These are phyloP conservation scores for Stenolophus ochropezus DNA, from an alignment of 2,888 invertebrate species.

Conservation along the genomic window DNA sequence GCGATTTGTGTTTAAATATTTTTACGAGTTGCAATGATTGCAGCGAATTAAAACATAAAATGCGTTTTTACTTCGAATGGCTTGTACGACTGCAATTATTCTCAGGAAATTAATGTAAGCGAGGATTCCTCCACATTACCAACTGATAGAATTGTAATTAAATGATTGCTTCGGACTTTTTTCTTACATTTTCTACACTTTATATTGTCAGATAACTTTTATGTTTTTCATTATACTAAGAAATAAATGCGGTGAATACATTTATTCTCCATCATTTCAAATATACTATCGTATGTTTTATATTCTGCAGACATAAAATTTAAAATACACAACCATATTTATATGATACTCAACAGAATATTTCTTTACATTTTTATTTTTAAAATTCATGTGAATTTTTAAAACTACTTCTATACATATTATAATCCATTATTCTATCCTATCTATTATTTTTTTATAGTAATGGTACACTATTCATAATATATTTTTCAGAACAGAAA, in stretches of 20 bases:
- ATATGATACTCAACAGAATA: too few relatives aligned
- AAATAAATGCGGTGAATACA: neutral
- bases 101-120: slow-evolving; percentile 16
- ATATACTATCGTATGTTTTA: neutral
- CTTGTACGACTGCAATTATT: slow-evolving; percentile 20
- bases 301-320: too few relatives aligned
- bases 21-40: slow-evolving; percentile 43
- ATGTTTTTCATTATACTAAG: neutral
- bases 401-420: too few relatives aligned
- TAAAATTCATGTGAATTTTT: too few relatives aligned
- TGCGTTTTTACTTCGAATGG: slow-evolving; percentile 24
- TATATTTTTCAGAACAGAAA: too few relatives aligned
- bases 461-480: too few relatives aligned
- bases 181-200: neutral
- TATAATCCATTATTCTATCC: too few relatives aligned
- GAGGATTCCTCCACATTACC: slow-evolving; percentile 12
- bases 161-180: slow-evolving; percentile 7
- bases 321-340: too few relatives aligned
- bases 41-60: slow-evolving; percentile 40
- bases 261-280: neutral
- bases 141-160: slow-evolving; percentile 41
- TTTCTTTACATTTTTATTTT: too few relatives aligned
- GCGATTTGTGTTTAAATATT: slow-evolving; percentile 43
- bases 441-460: too few relatives aligned
- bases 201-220: neutral